phyloP scores from a whole-genome alignment of 2,888 invertebrate species.

The Nowickia ferox region DNA sequence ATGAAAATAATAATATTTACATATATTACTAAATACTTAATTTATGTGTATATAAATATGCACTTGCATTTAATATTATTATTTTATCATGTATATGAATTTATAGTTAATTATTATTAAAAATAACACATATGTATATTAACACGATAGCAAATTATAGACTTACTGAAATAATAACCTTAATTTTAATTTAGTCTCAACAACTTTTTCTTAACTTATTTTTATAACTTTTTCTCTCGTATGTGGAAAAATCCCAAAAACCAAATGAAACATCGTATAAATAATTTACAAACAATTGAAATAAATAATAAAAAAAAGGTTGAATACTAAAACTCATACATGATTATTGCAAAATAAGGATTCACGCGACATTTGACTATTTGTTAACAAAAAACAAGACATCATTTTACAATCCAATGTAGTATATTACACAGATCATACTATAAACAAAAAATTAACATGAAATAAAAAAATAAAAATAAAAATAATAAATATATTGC shows the following conservation, averaged over 20 bases:
- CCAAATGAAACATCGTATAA: slow-evolving; percentile 82
- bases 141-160: slow-evolving; percentile 53
- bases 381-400: slow-evolving; percentile 62
- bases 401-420: slow-evolving; percentile 62
- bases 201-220: background rate
- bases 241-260: slow-evolving; percentile 80
- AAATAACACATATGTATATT: slow-evolving; percentile 42
- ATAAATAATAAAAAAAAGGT: slow-evolving; percentile 25
- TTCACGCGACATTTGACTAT: slow-evolving; percentile 64
- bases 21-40: too few relatives aligned
- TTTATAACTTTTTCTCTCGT: slow-evolving; percentile 19
- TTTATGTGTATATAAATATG: too few relatives aligned
- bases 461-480: slow-evolving; percentile 16
- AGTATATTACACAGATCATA: slow-evolving; percentile 70
- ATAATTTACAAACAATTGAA: slow-evolving; percentile 77
- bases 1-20: background rate
- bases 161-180: slow-evolving; percentile 42
- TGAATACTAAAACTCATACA: slow-evolving; percentile 9
- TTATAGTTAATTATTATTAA: slow-evolving; percentile 49
- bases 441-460: slow-evolving; percentile 20
- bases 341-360: slow-evolving; percentile 37
- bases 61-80: background rate
- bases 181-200: slow-evolving; percentile 9
- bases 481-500: slow-evolving; percentile 2
- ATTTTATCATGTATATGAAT: background rate